Percentiles rank a stretch among this genome's conserved stretches.
Evolutionary conservation across 2,888 invertebrate species (phyloP).

Genomic region (Drosophila kuntzei): DNA sequence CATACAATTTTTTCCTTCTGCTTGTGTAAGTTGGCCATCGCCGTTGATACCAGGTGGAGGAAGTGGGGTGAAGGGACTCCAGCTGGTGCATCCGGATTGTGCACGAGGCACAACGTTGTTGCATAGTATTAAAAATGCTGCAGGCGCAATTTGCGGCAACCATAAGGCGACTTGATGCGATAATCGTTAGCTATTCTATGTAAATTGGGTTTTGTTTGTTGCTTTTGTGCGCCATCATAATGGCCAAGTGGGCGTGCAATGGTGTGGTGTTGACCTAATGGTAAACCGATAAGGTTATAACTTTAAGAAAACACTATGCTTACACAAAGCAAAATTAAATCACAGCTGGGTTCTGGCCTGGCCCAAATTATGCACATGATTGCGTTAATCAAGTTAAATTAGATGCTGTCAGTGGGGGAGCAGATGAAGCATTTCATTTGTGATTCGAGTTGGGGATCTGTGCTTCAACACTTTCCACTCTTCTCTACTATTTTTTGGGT

Average conservation of each 20-base stretch:
- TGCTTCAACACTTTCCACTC: conserved; percentile 5
- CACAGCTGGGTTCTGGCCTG: conserved; percentile 23
- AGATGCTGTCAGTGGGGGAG: conserved; percentile 37
- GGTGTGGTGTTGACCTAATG: conserved; percentile 34
- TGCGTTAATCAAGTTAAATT: conserved; percentile 65
- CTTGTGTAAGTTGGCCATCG: conserved; percentile 23
- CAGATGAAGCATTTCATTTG: conserved; percentile 42
- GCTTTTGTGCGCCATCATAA: conserved; percentile 42
- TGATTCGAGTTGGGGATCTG: conserved; percentile 27
- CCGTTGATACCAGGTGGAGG: neutral
- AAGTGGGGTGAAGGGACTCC: neutral
- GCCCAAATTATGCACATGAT: conserved; percentile 63
- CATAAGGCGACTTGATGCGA: conserved; percentile 54
- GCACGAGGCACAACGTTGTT: conserved; percentile 35
- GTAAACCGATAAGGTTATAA: conserved; percentile 40
- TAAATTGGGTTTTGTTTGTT: conserved; percentile 62
- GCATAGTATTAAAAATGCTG: conserved; percentile 65
- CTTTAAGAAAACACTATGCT: conserved; percentile 36
- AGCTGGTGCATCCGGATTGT: conserved; percentile 31
- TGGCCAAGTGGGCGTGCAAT: conserved; percentile 17
- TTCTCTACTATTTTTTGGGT: conserved; percentile 1
- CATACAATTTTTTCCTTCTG: conserved; percentile 41
- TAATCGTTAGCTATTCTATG: conserved; percentile 74
- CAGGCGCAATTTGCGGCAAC: conserved; percentile 55
- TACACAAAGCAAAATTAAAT: conserved; percentile 22